These are phyloP conservation scores for Ryuthela nishihirai DNA, from an alignment of 2,888 invertebrate genomes.

Conservation along the genomic window DNA sequence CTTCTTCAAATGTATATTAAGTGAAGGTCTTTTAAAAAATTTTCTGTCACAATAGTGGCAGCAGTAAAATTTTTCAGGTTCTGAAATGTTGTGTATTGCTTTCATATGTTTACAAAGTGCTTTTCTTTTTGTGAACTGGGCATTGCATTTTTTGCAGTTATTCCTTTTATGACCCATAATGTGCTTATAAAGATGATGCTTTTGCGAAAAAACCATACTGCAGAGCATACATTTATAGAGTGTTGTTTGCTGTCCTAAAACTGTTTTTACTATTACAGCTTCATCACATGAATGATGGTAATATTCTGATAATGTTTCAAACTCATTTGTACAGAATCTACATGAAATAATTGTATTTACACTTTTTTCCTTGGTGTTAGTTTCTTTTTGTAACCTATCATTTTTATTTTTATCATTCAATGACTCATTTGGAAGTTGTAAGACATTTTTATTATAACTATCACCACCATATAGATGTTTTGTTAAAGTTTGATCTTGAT, in stretches of 20 bases:
- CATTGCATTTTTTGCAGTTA: constrained; percentile 43
- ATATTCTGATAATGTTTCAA: constrained; percentile 3
- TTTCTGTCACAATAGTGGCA: constrained; percentile 45
- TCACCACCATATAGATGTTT: no score
- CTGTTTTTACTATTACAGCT: background rate
- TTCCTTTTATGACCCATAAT: constrained; percentile 44
- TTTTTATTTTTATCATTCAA: no score
- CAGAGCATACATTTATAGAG: constrained; percentile 29
- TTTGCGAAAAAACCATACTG: constrained; percentile 21
- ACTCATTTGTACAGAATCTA: constrained; percentile 16
- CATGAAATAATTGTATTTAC: constrained; percentile 26
- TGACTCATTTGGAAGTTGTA: no score
- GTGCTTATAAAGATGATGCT: constrained; percentile 41
- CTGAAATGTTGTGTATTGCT: constrained; percentile 42
- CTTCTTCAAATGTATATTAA: constrained; percentile 44
- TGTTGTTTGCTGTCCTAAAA: background rate
- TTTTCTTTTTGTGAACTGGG: constrained; percentile 44
- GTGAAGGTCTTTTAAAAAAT: constrained; percentile 44
- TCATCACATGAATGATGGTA: constrained; percentile 10
- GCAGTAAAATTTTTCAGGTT: constrained; percentile 42
- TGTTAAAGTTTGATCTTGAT: no score
- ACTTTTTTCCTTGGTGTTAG: no score
- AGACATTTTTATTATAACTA: no score
- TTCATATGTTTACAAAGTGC: constrained; percentile 44
- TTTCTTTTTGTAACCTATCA: no score